Evolutionary conservation across 2,113 vertebrate species (phyloP).

Genomic region (Pipra filicauda): DNA sequence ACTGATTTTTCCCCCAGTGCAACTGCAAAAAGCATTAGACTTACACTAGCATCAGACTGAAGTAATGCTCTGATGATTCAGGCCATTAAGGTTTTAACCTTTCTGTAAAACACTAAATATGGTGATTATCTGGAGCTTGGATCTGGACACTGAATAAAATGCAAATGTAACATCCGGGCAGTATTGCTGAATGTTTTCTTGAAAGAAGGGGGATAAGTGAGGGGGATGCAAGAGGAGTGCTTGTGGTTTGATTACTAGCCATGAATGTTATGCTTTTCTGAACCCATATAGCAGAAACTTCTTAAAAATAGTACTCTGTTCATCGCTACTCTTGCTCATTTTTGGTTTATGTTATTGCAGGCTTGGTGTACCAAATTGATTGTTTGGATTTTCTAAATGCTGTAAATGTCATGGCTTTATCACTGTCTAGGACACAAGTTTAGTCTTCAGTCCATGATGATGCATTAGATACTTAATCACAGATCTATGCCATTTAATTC

Average conservation of each 20-base stretch:
- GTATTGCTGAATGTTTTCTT: background rate
- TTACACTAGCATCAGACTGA: background rate
- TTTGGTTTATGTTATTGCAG: background rate
- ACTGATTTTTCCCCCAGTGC: background rate
- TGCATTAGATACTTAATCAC: background rate
- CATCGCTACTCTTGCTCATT: background rate
- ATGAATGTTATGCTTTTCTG: background rate
- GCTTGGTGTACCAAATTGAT: background rate
- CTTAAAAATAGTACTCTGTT: background rate
- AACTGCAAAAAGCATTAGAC: conserved; percentile 43
- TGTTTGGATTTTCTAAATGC: background rate
- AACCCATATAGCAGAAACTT: background rate
- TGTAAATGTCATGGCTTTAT: background rate
- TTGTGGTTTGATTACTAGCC: conserved; percentile 3
- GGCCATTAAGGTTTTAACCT: conserved; percentile 58
- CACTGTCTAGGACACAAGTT: background rate
- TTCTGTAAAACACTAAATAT: conserved; percentile 34
- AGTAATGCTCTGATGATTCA: conserved; percentile 56
- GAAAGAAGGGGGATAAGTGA: background rate
- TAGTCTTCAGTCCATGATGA: background rate
- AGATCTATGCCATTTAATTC: background rate
- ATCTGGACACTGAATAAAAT: conserved; percentile 39
- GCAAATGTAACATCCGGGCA: background rate
- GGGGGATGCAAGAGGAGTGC: background rate
- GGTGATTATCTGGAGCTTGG: conserved; percentile 50